Conservation (phyloP, 2,888 invertebrate genomes). For the Protophormia terraenovae region DNA sequence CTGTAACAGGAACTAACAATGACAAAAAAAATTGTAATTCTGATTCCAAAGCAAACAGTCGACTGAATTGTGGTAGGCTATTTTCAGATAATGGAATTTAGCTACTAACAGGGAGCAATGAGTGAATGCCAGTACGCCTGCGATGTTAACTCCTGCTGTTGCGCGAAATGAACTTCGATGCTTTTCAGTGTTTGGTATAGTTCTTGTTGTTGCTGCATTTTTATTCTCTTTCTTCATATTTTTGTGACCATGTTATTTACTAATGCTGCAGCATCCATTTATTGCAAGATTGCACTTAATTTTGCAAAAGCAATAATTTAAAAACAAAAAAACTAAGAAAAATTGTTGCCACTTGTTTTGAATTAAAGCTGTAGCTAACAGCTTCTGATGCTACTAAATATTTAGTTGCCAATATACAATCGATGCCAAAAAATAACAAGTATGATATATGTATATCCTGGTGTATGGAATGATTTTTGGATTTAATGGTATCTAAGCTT, state of each 20-base stretch:
- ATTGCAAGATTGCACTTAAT: slow-evolving; percentile 76
- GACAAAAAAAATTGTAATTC: not conserved
- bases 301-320: slow-evolving; percentile 77
- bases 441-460: no score
- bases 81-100: slow-evolving; percentile 78
- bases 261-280: slow-evolving; percentile 58
- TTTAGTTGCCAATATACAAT: not conserved
- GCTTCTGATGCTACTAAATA: slow-evolving; percentile 24
- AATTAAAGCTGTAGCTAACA: slow-evolving; percentile 71
- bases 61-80: slow-evolving; percentile 76
- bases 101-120: slow-evolving; percentile 75
- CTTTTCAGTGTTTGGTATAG: slow-evolving; percentile 6
- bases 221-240: slow-evolving; percentile 7
- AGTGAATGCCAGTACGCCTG: slow-evolving; percentile 14
- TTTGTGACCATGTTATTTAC: slow-evolving; percentile 40
- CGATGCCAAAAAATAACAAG: not conserved
- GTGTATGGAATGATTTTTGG: no score
- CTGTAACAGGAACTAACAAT: not conserved
- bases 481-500: no score
- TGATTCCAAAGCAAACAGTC: slow-evolving; percentile 20
- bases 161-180: slow-evolving; percentile 43
- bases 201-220: not conserved
- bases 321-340: slow-evolving; percentile 68
- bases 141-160: slow-evolving; percentile 50
- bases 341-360: slow-evolving; percentile 78